Base-by-base conservation (phyloP, 2,797 vertebrate species). In the Dermochelys coriacea region DNA sequence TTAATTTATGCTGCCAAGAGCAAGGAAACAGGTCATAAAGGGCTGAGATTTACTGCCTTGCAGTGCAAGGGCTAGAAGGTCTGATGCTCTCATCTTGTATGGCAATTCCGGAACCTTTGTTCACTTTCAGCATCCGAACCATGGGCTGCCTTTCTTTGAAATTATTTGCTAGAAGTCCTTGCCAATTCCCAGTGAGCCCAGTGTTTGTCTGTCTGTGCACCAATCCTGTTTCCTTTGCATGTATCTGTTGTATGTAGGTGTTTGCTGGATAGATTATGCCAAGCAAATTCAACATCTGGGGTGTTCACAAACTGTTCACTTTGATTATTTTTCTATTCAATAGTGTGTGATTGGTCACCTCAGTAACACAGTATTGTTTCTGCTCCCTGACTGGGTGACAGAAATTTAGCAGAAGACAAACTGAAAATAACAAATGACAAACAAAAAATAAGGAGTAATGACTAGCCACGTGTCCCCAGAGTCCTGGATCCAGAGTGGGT, bases 1-100 rank as follows among this genome's bases (percentile, higher is more conserved):
- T 0, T 49, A 3, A 1, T 68, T 84, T 45, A 83, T 34, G 16
- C 57, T 1, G 0, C 31, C 34, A 2, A 23, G 47, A 55, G 5
- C n/a, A 23, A 34, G 59, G 59, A 61, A 61, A 31, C 59, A 61
- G 59, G 59, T 61, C 31, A 34, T 31, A 61, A 61, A 15, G 59
- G 31, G 31, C 14, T 61, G 59, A 34, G 59, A 34, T 31, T 61
- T 61, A 15, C 59, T 34, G 52, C 27, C 12, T 6, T 12, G 5
- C 29, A 61, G 59, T 16, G 14, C 14, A 61, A 29, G 5, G 81
- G 55, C 21, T 78, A 41, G 2, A 10, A 57, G n/a, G 14, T 25
- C 51, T 27, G 16, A 9, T 52, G 41, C 12, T n/a, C 12, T 57
- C 34, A 8, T 80, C 45, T 68, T 51, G 77, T 86, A 68, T 27